A percentile compares a stretch with the other conserved stretches of the same genome.
These are phyloP conservation scores for Drosophila persimilis DNA, from an alignment of 1,140 invertebrate species.

Conservation along the genomic window DNA sequence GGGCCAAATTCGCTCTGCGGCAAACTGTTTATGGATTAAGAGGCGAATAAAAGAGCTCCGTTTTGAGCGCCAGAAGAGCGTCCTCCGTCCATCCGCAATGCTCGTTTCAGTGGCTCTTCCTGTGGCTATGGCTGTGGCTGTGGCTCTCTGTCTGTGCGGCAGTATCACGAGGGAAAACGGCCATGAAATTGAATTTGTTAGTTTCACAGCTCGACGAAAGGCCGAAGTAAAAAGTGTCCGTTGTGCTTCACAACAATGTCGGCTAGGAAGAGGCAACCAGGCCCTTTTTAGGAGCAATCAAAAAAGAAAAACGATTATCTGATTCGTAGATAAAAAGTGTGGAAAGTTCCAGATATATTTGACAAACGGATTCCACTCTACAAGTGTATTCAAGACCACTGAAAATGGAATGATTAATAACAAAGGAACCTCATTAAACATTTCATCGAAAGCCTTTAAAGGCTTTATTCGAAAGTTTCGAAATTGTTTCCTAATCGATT, in stretches of 20 bases:
- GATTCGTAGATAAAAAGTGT: too few species aligned
- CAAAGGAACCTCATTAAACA: too few species aligned
- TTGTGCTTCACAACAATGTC: constrained; percentile 5
- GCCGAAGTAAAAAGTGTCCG: constrained; percentile 13
- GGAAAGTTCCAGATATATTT: too few species aligned
- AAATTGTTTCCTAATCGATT: too few species aligned
- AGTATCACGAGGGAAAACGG: constrained; percentile 36
- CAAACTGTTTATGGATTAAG: constrained; percentile 38
- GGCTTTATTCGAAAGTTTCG: too few species aligned
- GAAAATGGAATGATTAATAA: too few species aligned
- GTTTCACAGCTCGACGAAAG: constrained; percentile 10
- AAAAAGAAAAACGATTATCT: too few species aligned
- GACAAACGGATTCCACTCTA: too few species aligned
- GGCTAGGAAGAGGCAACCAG: not conserved
- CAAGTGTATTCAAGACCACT: too few species aligned
- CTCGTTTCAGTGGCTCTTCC: not conserved
- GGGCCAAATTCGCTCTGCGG: constrained; percentile 23
- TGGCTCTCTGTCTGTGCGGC: not conserved
- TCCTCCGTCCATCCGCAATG: too few species aligned
- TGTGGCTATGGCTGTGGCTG: not conserved
- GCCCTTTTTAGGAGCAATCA: too few species aligned
- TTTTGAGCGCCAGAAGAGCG: constrained; percentile 6
- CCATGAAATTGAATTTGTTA: constrained; percentile 66
- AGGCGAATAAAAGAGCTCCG: constrained; percentile 27
- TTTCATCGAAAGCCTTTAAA: too few species aligned